Evolutionary conservation across 2,888 invertebrate species (phyloP), one percentile per base, ranked within the genome.

Genomic region (Drosophila maculinotata): DNA sequence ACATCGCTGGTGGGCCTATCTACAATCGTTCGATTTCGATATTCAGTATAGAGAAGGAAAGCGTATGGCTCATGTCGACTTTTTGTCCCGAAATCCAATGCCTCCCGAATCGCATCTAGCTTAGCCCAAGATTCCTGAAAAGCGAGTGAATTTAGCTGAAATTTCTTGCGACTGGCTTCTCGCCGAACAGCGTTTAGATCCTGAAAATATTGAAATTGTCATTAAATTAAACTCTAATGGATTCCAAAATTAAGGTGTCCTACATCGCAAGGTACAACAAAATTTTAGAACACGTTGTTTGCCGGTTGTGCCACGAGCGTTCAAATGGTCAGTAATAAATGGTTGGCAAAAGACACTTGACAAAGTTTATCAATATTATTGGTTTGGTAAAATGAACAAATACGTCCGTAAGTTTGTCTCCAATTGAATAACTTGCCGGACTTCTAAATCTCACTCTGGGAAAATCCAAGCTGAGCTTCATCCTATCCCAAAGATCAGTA

Each of bases 101-200:
- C 23, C 23, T 4, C 23, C 23, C 23, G 23, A 31, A 4, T n/a
- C n/a, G n/a, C n/a, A n/a, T n/a, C n/a, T n/a, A n/a, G n/a, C n/a
- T n/a, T n/a, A 3, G 20, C 4, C 10, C 20, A 31, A 42, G 20
- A 31, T 59, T 8, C 26, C 26, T n/a, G 57, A 65, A 51, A 66
- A 36, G 20, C 45, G 48, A 28, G 42, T 62, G 30, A 54, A 58
- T 10, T 39, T 49, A 25, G 38, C 48, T 14, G 51, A 70, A 56
- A 56, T 63, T 25, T 63, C 56, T 10, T 36, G 33, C 9, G 45
- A 66, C 6, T 67, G 62, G 54, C 39, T 67, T 41, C 25, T n/a
- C 8, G 45, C 12, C 6, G 26, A 26, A 8, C 26, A 26, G 4
- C 15, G 35, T 12, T 2, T 8, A 30, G 45, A 38, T 41, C 26